A percentile compares a stretch with the other conserved stretches of the same genome.
Conservation (phyloP, 2,113 vertebrate genomes). For the Peromyscus leucopus region DNA sequence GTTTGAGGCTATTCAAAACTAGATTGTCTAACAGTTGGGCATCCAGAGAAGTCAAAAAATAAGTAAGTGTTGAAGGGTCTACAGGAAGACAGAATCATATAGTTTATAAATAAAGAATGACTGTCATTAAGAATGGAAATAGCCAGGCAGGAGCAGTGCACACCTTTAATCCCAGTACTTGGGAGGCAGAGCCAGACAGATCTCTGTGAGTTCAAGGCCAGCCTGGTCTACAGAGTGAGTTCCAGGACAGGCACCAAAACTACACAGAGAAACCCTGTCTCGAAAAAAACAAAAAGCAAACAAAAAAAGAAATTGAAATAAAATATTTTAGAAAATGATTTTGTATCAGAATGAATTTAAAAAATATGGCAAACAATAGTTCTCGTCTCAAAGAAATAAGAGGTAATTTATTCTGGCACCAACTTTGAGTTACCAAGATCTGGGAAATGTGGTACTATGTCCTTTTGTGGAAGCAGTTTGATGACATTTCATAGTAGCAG, state of each 20-base stretch:
- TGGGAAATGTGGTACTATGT: background rate
- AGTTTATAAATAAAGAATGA: slow-evolving; percentile 7
- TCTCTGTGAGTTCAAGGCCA: too few relatives aligned
- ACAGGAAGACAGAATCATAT: background rate
- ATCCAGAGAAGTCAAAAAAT: background rate
- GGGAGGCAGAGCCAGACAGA: too few relatives aligned
- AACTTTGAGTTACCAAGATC: background rate
- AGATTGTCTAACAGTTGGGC: background rate
- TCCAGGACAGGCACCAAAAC: too few relatives aligned
- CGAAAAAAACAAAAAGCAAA: too few relatives aligned
- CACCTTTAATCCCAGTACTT: too few relatives aligned
- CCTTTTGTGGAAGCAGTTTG: background rate
- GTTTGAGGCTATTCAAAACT: background rate
- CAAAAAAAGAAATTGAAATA: too few relatives aligned
- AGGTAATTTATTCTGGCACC: background rate
- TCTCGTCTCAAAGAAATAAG: background rate
- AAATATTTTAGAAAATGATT: background rate
- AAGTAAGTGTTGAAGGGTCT: background rate
- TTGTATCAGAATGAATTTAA: background rate
- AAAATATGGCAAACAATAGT: background rate
- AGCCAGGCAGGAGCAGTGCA: too few relatives aligned
- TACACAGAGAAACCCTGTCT: too few relatives aligned
- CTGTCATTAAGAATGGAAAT: background rate
- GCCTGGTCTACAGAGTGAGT: too few relatives aligned
- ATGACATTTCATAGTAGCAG: background rate